These are phyloP conservation scores for Tortrix viridana DNA, from an alignment of 2,888 invertebrate genomes.

Conservation along the genomic window DNA sequence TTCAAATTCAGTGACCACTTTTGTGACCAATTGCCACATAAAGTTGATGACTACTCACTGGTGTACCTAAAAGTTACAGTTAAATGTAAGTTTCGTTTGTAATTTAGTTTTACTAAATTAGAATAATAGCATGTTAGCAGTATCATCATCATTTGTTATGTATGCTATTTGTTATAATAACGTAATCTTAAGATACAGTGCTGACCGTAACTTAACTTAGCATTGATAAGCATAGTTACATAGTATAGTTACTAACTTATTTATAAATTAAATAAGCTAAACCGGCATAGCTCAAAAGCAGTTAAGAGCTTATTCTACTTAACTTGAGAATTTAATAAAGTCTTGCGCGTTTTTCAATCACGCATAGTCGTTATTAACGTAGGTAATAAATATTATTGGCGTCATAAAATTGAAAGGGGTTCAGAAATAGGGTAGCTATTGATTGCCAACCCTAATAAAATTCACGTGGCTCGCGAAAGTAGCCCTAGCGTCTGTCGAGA, in stretches of 20 bases:
- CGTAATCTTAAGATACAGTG: neutral
- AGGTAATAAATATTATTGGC: constrained; percentile 44
- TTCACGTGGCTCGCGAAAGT: constrained; percentile 66
- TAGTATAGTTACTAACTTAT: too few species aligned
- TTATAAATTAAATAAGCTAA: too few species aligned
- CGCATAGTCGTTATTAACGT: constrained; percentile 49
- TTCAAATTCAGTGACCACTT: constrained; percentile 38
- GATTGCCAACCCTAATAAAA: constrained; percentile 80
- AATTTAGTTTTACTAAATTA: neutral
- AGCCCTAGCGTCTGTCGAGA: constrained; percentile 71
- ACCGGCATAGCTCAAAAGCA: too few species aligned
- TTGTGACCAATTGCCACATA: constrained; percentile 42
- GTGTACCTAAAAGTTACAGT: neutral
- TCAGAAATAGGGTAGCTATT: constrained; percentile 64
- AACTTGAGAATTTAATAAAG: neutral
- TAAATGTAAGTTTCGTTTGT: constrained; percentile 1
- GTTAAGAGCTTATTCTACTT: too few species aligned
- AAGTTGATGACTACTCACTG: constrained; percentile 1
- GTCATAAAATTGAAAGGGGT: constrained; percentile 62
- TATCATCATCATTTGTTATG: neutral
- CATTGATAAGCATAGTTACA: too few species aligned
- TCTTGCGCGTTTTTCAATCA: constrained; percentile 47
- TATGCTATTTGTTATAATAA: too few species aligned
- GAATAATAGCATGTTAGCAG: constrained; percentile 6
- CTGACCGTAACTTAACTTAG: neutral